phyloP scores from a whole-genome alignment of 2,888 invertebrate species.

The Nephrocerus scutellatus region DNA sequence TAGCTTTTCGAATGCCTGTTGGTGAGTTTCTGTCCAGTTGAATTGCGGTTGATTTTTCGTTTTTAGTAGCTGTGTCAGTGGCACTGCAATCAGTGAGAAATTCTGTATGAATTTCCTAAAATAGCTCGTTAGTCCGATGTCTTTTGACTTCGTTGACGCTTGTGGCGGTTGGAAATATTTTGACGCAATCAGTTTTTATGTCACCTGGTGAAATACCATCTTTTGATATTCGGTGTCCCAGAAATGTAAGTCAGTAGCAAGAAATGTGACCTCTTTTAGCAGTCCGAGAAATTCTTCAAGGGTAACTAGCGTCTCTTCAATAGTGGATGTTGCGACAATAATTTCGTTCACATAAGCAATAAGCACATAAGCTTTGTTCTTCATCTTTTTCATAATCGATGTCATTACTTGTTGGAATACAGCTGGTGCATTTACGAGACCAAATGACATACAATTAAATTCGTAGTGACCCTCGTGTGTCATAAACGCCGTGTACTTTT shows the following conservation, averaged over 20 bases:
- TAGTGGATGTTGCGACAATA: conserved; percentile 17
- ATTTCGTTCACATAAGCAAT: conserved; percentile 21
- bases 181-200: too few relatives aligned
- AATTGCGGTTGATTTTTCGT: conserved; percentile 1
- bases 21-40: conserved; percentile 3
- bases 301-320: conserved; percentile 13
- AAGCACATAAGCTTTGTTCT: too few relatives aligned
- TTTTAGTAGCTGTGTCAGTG: conserved; percentile 21
- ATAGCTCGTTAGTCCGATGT: conserved; percentile 17
- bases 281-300: conserved; percentile 12
- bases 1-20: conserved; percentile 8
- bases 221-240: too few relatives aligned
- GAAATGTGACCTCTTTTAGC: conserved; percentile 6
- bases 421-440: conserved; percentile 17
- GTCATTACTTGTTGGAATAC: conserved; percentile 18
- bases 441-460: conserved; percentile 20
- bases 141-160: conserved; percentile 6
- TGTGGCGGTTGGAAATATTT: conserved; percentile 3
- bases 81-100: too few relatives aligned
- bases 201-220: too few relatives aligned
- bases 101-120: too few relatives aligned
- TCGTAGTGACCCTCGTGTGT: conserved; percentile 16
- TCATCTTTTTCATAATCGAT: too few relatives aligned
- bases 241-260: conserved; percentile 17
- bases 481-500: conserved; percentile 7